Base-by-base conservation (phyloP, 2,113 vertebrate species). In the Mionectes macconnelli region DNA sequence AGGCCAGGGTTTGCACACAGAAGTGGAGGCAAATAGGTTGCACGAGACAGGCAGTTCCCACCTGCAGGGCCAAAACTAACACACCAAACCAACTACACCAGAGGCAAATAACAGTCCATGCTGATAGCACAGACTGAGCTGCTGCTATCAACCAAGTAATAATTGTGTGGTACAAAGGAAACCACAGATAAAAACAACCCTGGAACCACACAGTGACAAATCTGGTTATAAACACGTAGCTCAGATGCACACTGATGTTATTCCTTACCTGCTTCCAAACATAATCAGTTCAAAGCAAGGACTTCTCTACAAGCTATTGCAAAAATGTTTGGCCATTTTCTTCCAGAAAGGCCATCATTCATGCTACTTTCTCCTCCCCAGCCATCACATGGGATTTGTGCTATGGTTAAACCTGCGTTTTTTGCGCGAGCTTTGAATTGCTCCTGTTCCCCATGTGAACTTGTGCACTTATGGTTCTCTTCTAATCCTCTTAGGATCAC, bases 401-500 rank as follows among this genome's bases (percentile, higher is more conserved):
- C 40, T 57, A 50, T 0, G 1, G 79, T 22, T 78, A 44, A 67
- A 68, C 18, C 14, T 23, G 8, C 1, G 3, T 1, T 76, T 77
- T 88, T 40, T 49, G 82, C 0, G 0, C 8, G 35, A 85, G 85
- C 40, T 84, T 37, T 45, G 56, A 90, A 44, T 67, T 4, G 3
- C 8, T 89, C 62, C 24, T 35, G 55, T 14, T 96, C 79, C 52
- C 37, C 63, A 45, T 28, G 60, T 74, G 82, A 88, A 95, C 85
- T 87, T 73, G 45, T 25, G 21, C 9, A 23, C 80, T 81, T 68
- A 6, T 13, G 63, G 12, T 80, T 88, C 89, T 49, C 89, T 92
- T 37, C 66, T 95, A 90, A 96, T 92, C 76, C 52, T 90, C 83
- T 96, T 84, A 81, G 68, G 72, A 95, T 86, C 60, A 27, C 85